phyloP scores from a whole-genome alignment of 2,113 vertebrate genomes.

The Corythoichthys intestinalis region DNA sequence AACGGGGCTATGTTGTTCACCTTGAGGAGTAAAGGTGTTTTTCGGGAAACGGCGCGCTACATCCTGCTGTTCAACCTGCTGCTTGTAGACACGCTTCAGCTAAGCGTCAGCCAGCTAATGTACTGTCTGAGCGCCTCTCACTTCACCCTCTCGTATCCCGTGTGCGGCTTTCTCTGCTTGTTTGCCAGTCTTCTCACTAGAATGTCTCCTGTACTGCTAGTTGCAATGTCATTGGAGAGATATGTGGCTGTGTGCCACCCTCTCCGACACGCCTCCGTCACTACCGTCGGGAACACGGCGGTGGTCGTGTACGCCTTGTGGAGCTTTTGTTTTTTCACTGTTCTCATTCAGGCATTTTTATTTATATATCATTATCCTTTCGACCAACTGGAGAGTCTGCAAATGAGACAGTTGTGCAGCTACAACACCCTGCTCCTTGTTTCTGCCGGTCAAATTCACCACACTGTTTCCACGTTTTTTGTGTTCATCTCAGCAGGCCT shows the following conservation, averaged over 20 bases:
- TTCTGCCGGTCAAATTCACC: background rate
- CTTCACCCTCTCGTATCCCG: background rate
- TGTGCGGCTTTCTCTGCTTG: constrained; percentile 14
- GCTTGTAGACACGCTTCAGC: background rate
- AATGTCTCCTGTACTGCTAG: constrained; percentile 38
- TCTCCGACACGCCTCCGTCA: constrained; percentile 32
- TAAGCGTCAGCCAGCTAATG: background rate
- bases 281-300: constrained; percentile 30
- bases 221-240: constrained; percentile 53
- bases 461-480: too few species aligned
- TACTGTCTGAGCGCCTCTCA: background rate
- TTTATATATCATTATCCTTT: background rate
- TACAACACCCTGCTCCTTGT: too few species aligned
- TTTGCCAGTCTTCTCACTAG: background rate
- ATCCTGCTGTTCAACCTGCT: constrained; percentile 7
- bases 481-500: too few species aligned
- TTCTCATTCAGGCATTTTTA: background rate
- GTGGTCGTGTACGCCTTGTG: constrained; percentile 31
- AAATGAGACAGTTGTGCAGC: constrained; percentile 10
- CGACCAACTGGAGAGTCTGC: background rate
- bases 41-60: constrained; percentile 6
- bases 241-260: constrained; percentile 52
- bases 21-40: constrained; percentile 2
- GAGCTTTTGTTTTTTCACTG: constrained; percentile 24
- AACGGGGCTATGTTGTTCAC: constrained; percentile 2